Percentiles rank a stretch among this genome's conserved stretches.
Evolutionary conservation across 2,888 invertebrate genomes (phyloP).

Genomic region (Fragum fragum): DNA sequence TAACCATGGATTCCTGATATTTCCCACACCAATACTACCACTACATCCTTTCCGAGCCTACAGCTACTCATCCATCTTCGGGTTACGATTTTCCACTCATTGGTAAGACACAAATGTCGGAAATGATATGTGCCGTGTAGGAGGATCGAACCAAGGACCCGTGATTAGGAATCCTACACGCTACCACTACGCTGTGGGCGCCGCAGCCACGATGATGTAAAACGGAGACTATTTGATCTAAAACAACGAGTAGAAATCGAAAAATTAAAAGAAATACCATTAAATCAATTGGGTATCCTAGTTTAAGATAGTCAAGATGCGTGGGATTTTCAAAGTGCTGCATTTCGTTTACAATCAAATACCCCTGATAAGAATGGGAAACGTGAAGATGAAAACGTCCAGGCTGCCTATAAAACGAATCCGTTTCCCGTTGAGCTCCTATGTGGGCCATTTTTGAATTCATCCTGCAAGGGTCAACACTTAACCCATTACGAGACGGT

Average conservation of each 20-base stretch:
- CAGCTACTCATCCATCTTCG: too few relatives aligned
- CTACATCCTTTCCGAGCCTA: too few relatives aligned
- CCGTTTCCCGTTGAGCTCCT: conserved; percentile 6
- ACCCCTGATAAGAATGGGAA: background rate
- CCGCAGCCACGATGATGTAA: too few relatives aligned
- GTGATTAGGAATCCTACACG: too few relatives aligned
- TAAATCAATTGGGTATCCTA: background rate
- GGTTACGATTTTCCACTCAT: too few relatives aligned
- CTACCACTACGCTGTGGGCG: too few relatives aligned
- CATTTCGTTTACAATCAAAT: background rate
- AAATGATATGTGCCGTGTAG: too few relatives aligned
- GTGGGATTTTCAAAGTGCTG: conserved; percentile 7
- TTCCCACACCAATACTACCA: too few relatives aligned
- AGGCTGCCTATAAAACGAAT: background rate
- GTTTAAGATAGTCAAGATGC: background rate
- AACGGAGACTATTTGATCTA: background rate
- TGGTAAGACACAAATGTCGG: too few relatives aligned
- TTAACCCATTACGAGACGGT: too few relatives aligned
- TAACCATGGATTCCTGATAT: too few relatives aligned
- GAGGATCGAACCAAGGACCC: too few relatives aligned
- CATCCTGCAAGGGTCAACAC: background rate
- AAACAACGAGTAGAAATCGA: background rate
- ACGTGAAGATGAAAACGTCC: background rate
- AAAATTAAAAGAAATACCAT: background rate
- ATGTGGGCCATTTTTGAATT: conserved; percentile 2